Evolutionary conservation across 2,888 invertebrate genomes (phyloP).

Genomic region (Parnassius glacialis): DNA sequence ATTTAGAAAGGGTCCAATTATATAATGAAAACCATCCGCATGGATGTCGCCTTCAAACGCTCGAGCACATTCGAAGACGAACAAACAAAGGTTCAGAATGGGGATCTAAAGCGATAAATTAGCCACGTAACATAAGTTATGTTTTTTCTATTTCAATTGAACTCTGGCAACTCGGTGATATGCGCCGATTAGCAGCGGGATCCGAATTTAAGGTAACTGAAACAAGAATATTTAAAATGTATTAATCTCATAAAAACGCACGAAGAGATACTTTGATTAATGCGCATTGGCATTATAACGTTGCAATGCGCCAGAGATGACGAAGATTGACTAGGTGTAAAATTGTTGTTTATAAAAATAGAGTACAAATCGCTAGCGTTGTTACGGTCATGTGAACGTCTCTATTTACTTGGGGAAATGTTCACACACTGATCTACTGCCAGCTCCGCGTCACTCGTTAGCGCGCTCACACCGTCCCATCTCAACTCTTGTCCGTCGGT

Average conservation of each 20-base stretch:
- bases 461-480: constrained; percentile 44
- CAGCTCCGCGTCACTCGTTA: constrained; percentile 63
- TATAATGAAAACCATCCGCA: constrained; percentile 72
- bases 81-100: constrained; percentile 70
- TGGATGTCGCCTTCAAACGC: constrained; percentile 76
- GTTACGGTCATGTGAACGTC: constrained; percentile 67
- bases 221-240: constrained; percentile 54
- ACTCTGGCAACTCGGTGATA: constrained; percentile 63
- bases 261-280: constrained; percentile 35
- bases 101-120: constrained; percentile 67
- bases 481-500: constrained; percentile 44
- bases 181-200: constrained; percentile 59
- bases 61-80: constrained; percentile 69
- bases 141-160: constrained; percentile 41
- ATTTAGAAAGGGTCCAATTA: constrained; percentile 79
- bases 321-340: constrained; percentile 66
- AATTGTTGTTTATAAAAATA: constrained; percentile 63
- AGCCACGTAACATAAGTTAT: constrained; percentile 69
- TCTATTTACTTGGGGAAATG: constrained; percentile 35
- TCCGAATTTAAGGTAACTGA: constrained; percentile 73
- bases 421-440: constrained; percentile 59
- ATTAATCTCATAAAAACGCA: constrained; percentile 39
- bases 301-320: constrained; percentile 59
- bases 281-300: constrained; percentile 48
- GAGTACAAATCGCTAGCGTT: constrained; percentile 50